Conservation (phyloP, 2,888 invertebrate genomes). For the Desoria tigrina region DNA sequence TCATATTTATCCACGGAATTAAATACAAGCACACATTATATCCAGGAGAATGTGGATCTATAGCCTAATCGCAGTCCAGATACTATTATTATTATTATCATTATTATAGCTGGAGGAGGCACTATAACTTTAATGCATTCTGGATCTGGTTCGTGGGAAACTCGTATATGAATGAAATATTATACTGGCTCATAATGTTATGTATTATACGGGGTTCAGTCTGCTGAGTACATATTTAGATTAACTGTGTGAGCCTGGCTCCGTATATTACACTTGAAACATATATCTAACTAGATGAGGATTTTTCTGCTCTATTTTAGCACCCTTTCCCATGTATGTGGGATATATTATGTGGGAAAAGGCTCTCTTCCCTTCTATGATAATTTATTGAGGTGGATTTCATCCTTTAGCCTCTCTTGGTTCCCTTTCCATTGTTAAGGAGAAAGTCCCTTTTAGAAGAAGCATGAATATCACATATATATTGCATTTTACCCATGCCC, state of each 20-base stretch:
- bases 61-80: background rate
- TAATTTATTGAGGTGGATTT: conserved; percentile 22
- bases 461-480: no score
- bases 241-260: background rate
- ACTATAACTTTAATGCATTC: no score
- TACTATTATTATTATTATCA: no score
- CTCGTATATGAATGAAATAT: conserved; percentile 3
- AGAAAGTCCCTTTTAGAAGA: background rate
- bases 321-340: no score
- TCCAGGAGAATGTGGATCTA: background rate
- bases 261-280: no score
- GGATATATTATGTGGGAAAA: no score
- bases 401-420: background rate
- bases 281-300: no score
- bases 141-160: background rate
- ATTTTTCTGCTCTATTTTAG: no score
- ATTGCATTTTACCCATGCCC: no score
- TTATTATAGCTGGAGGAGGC: no score
- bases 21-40: conserved; percentile 11
- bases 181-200: no score
- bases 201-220: background rate
- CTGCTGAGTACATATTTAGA: conserved; percentile 2
- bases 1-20: conserved; percentile 17
- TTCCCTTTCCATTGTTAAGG: background rate
- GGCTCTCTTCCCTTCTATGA: conserved; percentile 5